Evolutionary conservation across 2,113 vertebrate species (phyloP).

Genomic region (Pantherophis guttatus): DNA sequence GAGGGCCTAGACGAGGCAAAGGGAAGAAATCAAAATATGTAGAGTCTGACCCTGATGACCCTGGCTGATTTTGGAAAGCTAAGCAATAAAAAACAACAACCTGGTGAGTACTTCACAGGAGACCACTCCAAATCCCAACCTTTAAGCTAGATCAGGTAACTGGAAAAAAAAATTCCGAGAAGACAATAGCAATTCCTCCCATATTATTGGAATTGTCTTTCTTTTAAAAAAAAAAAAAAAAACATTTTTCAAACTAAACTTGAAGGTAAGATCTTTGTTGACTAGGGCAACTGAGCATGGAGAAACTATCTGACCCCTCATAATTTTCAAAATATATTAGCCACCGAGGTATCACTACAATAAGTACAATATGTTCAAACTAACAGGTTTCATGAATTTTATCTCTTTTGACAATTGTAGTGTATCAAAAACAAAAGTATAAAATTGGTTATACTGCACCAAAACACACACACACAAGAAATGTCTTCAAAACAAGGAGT

Average conservation of each 20-base stretch:
- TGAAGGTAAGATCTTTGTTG: conserved; percentile 1
- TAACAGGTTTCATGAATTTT: conserved; percentile 28
- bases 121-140: neutral
- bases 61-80: neutral
- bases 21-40: neutral
- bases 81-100: neutral
- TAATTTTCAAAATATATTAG: conserved; percentile 9
- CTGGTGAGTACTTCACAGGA: neutral
- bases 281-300: neutral
- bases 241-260: neutral
- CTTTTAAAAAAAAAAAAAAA: neutral
- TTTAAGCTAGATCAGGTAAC: neutral
- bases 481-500: neutral
- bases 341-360: neutral
- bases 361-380: conserved; percentile 18
- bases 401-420: conserved; percentile 33
- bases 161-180: neutral
- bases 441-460: conserved; percentile 1
- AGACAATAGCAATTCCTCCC: neutral
- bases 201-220: neutral
- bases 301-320: neutral
- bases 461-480: neutral
- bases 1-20: neutral
- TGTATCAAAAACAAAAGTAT: conserved; percentile 24
- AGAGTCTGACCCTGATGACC: neutral